Conservation (phyloP, 2,888 invertebrate species). For the Tetrapedia diversipes region DNA sequence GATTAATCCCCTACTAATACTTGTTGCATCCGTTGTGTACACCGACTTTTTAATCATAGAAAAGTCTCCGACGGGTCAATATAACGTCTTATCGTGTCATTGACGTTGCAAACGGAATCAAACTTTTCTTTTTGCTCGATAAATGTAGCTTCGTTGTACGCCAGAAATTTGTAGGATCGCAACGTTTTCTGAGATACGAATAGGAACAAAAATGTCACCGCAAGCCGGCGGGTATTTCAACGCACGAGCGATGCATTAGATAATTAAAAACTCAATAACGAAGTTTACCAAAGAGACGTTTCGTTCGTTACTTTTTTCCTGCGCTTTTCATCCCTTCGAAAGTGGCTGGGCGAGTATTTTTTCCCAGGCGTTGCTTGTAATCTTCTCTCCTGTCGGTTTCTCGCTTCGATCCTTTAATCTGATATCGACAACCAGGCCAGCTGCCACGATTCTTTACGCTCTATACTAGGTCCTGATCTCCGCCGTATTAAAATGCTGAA, state of each 20-base stretch:
- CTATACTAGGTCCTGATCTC: background rate
- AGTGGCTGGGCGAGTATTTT: conserved; percentile 5
- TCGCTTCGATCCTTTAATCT: conserved; percentile 46
- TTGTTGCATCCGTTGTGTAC: background rate
- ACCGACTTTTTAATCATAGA: background rate
- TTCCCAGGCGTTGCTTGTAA: conserved; percentile 1
- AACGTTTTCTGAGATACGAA: too few species aligned
- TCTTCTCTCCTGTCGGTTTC: conserved; percentile 15
- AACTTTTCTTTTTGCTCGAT: too few species aligned
- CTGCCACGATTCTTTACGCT: conserved; percentile 30
- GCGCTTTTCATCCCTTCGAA: background rate
- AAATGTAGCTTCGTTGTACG: too few species aligned
- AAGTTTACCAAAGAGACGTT: conserved; percentile 21
- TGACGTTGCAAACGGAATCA: background rate
- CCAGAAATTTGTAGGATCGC: too few species aligned
- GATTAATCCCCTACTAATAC: conserved; percentile 27
- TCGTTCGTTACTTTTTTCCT: conserved; percentile 43
- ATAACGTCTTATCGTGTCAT: background rate
- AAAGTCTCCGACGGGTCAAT: background rate
- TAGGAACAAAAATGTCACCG: too few species aligned
- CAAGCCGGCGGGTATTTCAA: too few species aligned
- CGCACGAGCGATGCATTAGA: conserved; percentile 23
- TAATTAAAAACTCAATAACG: conserved; percentile 27
- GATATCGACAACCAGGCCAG: conserved; percentile 39
- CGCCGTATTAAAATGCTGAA: background rate